Conservation (phyloP, 2,113 vertebrate genomes). For the Coregonus clupeaformis region DNA sequence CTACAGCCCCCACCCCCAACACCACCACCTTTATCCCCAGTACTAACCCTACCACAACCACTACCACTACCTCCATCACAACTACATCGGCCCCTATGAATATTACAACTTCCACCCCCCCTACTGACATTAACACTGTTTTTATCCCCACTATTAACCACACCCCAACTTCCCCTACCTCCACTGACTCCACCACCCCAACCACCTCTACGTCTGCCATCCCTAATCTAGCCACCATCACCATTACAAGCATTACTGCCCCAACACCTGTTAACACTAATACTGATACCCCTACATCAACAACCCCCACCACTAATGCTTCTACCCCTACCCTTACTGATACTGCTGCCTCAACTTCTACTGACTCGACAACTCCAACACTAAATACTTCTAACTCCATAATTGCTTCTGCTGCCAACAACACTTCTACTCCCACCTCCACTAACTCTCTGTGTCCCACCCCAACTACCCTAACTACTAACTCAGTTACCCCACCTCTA, state of each 20-base stretch:
- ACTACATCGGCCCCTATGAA: no score
- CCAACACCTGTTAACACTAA: neutral
- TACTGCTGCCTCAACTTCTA: neutral
- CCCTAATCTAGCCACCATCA: slow-evolving; percentile 2
- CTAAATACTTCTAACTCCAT: neutral
- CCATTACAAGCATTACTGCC: neutral
- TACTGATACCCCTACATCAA: neutral
- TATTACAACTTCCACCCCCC: no score
- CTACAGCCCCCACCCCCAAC: neutral
- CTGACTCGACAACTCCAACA: neutral
- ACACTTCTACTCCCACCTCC: neutral
- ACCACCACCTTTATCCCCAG: neutral
- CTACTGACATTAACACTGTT: neutral
- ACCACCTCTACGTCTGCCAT: slow-evolving; percentile 29
- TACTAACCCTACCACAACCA: neutral
- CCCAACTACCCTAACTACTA: neutral
- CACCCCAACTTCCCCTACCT: slow-evolving; percentile 15
- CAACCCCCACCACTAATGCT: neutral
- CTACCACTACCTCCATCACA: neutral
- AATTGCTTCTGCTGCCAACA: neutral
- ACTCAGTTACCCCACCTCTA: neutral
- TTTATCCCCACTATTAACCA: neutral
- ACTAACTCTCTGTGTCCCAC: neutral
- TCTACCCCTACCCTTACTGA: neutral
- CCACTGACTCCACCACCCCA: slow-evolving; percentile 39